Percentiles rank a stretch among this genome's conserved stretches.
phyloP scores from a whole-genome alignment of 1,140 invertebrate species.

The Pinna nobilis region DNA sequence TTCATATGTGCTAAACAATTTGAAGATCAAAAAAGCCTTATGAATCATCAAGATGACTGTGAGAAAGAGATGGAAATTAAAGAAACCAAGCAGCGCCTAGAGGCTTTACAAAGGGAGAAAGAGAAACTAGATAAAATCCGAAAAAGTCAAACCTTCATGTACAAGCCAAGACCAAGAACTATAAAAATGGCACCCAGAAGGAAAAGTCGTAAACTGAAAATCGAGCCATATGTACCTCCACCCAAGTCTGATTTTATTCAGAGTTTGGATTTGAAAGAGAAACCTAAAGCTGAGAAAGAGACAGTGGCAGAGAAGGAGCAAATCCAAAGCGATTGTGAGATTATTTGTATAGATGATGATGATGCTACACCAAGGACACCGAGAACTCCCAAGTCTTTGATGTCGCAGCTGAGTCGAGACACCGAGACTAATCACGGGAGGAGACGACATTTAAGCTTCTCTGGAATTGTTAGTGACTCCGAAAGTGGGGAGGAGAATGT shows the following conservation, averaged over 20 bases:
- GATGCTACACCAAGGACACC: conserved; percentile 30
- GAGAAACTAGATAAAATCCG: neutral
- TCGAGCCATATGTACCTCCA: conserved; percentile 29
- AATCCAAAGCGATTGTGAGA: conserved; percentile 62
- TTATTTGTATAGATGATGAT: conserved; percentile 53
- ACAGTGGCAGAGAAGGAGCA: conserved; percentile 31
- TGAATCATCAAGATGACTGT: conserved; percentile 43
- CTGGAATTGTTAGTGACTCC: conserved; percentile 40
- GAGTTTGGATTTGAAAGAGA: conserved; percentile 33
- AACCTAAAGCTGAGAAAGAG: conserved; percentile 25
- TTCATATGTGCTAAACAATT: conserved; percentile 47
- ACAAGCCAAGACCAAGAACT: neutral
- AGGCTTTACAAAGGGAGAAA: neutral
- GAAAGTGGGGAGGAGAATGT: conserved; percentile 39
- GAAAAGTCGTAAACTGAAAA: conserved; percentile 3
- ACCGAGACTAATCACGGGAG: conserved; percentile 30
- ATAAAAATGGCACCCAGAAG: neutral
- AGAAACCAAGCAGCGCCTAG: conserved; percentile 6
- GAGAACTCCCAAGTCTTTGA: conserved; percentile 55
- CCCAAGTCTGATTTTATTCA: conserved; percentile 40
- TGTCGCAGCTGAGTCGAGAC: conserved; percentile 61
- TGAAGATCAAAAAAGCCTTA: conserved; percentile 26
- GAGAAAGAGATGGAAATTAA: conserved; percentile 30
- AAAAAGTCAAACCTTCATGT: neutral
- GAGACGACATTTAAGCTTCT: conserved; percentile 44